Percentiles rank a stretch among this genome's conserved stretches.
Evolutionary conservation across 2,113 vertebrate genomes (phyloP).

Genomic region (Mixornis gularis): DNA sequence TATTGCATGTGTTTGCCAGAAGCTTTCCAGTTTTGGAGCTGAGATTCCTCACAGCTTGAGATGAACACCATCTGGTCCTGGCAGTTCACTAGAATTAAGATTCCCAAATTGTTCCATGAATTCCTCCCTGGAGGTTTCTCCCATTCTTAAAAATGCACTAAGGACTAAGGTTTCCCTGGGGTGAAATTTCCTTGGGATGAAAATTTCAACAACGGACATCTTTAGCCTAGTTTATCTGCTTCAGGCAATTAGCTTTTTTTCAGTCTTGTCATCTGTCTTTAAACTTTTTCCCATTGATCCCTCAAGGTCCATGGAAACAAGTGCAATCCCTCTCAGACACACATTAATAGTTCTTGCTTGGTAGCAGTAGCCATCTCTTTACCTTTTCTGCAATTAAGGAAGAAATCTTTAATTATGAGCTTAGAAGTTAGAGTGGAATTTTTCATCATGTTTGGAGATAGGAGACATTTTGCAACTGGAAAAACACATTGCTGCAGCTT

Average conservation of each 20-base stretch:
- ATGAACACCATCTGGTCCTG: slow-evolving; percentile 29
- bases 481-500: neutral
- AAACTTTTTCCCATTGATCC: neutral
- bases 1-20: neutral
- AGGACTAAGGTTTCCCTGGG: neutral
- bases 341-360: neutral
- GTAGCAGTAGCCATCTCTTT: neutral
- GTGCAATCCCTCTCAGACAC: neutral
- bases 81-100: slow-evolving; percentile 18
- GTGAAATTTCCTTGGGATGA: neutral
- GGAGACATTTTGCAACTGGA: neutral
- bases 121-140: neutral
- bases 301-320: neutral
- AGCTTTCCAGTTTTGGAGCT: slow-evolving; percentile 9
- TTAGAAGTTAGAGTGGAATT: neutral
- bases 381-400: neutral
- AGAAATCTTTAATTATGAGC: neutral
- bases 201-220: neutral
- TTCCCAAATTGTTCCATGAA: neutral
- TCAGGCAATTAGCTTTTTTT: neutral
- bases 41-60: neutral
- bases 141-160: neutral
- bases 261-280: neutral
- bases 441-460: neutral
- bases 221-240: neutral